Conservation (phyloP, 2,113 vertebrate genomes). For the Pelodiscus sinensis region DNA sequence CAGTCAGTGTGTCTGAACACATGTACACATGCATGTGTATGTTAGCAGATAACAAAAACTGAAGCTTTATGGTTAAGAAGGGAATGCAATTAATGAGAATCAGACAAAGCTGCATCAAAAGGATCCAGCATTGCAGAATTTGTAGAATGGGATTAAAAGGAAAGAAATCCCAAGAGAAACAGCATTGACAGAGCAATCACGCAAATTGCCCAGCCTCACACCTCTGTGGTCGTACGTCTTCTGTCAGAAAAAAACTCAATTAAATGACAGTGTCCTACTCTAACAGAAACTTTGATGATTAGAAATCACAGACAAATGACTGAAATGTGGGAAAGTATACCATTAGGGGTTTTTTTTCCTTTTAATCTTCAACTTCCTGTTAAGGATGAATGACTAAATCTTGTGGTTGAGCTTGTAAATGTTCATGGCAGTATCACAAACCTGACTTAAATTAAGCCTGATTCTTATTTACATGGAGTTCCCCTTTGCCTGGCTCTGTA, state of each 20-base stretch:
- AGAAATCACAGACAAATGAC: neutral
- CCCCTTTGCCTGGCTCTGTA: neutral
- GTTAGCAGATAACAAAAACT: conserved; percentile 54
- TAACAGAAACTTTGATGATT: neutral
- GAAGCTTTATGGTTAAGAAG: conserved; percentile 48
- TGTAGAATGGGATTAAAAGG: conserved; percentile 38
- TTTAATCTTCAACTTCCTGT: neutral
- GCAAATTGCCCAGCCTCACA: neutral
- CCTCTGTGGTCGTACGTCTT: neutral
- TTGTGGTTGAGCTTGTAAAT: neutral
- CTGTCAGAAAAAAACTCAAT: neutral
- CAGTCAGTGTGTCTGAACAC: conserved; percentile 14
- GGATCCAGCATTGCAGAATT: neutral
- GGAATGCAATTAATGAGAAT: conserved; percentile 48
- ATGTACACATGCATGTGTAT: conserved; percentile 49
- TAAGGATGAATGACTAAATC: neutral
- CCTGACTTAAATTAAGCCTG: neutral
- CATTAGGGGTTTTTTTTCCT: neutral
- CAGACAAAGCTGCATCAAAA: conserved; percentile 40
- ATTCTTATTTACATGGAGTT: neutral
- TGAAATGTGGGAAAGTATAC: neutral
- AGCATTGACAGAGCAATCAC: conserved; percentile 11
- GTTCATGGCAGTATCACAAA: neutral
- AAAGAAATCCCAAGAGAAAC: conserved; percentile 27
- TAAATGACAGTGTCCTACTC: neutral